Percentiles rank a stretch among this genome's conserved stretches.
phyloP scores from a whole-genome alignment of 2,888 invertebrate genomes.

The Trichopria drosophilae region DNA sequence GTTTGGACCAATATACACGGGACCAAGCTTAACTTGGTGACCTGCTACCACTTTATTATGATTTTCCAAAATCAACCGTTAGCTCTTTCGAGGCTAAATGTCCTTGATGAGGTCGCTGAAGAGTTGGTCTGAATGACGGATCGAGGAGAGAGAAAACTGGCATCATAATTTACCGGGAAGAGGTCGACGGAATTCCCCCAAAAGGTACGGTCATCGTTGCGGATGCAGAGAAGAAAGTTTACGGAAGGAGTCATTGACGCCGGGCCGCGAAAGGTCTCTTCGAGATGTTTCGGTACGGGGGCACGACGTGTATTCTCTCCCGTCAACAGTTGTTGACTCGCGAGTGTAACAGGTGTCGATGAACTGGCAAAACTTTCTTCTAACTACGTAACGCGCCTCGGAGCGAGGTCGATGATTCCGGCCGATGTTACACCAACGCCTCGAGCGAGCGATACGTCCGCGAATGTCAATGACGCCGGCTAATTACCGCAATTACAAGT shows the following conservation, averaged over 20 bases:
- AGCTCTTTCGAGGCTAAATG: no score
- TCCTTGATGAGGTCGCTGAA: no score
- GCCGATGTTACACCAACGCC: no score
- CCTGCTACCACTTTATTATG: no score
- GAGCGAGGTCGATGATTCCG: constrained; percentile 30
- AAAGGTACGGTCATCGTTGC: constrained; percentile 23
- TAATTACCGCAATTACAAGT: constrained; percentile 19
- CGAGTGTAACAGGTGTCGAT: constrained; percentile 39
- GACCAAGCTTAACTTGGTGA: no score
- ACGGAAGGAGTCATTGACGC: constrained; percentile 16
- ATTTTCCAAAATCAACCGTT: no score
- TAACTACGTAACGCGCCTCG: constrained; percentile 18
- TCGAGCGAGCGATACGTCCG: constrained; percentile 24
- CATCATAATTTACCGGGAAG: no score
- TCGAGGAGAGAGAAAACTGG: no score
- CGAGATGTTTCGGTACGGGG: neutral
- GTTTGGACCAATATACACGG: no score
- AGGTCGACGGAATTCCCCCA: constrained; percentile 21
- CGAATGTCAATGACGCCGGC: constrained; percentile 35
- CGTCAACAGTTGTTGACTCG: constrained; percentile 6
- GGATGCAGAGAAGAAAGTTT: constrained; percentile 9
- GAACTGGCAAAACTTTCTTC: constrained; percentile 45
- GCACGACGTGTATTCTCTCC: no score
- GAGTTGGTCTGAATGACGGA: no score
- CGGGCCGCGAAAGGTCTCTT: neutral